Conservation (phyloP, 2,797 vertebrate species). For the Hoplostethus mediterraneus region DNA sequence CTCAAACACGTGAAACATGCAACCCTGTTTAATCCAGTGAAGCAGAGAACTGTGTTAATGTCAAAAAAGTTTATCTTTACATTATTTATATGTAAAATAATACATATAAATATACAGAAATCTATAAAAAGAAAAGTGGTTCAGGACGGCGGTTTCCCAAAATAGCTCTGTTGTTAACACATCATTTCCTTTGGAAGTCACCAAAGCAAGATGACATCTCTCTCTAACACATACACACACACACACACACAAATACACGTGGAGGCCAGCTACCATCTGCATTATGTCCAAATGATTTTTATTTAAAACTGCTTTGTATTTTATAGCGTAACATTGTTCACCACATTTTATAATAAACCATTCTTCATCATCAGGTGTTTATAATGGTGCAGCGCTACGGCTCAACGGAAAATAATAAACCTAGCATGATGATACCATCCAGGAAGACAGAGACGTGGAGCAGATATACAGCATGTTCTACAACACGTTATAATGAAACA, state of each 20-base stretch:
- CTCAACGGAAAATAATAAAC: no score
- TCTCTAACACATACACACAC: background rate
- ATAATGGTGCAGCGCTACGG: background rate
- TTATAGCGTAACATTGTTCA: background rate
- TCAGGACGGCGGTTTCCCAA: no score
- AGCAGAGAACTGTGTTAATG: no score
- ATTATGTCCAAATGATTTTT: slow-evolving; percentile 4
- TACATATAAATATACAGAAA: no score
- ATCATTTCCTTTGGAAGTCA: slow-evolving; percentile 2
- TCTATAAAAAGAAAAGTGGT: no score
- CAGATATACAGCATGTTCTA: background rate
- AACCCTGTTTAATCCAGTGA: no score
- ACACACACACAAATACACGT: background rate
- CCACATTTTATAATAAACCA: background rate
- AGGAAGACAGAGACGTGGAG: no score
- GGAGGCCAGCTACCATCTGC: background rate
- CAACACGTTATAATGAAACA: no score
- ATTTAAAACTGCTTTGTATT: slow-evolving; percentile 1
- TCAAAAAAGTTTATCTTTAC: no score
- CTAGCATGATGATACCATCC: no score
- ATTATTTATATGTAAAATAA: no score
- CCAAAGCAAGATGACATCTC: no score
- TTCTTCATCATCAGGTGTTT: background rate
- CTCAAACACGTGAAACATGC: background rate
- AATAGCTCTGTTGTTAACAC: background rate